Base-by-base conservation (phyloP, 2,113 vertebrate species). In the Periophthalmus modestus region DNA sequence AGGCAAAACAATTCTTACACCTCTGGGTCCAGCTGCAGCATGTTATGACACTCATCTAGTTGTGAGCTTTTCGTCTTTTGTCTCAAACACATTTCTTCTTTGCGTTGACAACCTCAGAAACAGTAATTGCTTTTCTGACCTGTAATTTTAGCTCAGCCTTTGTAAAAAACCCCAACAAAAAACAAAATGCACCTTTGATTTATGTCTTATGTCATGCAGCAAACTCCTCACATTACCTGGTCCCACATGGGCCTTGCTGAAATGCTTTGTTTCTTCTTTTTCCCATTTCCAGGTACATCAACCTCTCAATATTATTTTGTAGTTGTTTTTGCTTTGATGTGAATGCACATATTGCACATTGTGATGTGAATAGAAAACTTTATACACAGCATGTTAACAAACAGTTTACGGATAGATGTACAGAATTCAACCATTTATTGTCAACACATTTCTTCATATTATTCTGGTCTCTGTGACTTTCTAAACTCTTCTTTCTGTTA, bases 51-150 rank as follows among this genome's bases (percentile, higher is more conserved):
- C 84, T 84, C 83, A 85, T 88, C 84, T 74, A 71, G 77, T 75
- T 47, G 85, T 77, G 82, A 80, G 85, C 89, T 78, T 75, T 82
- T 81, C 74, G 43, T 88, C 81, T 89, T 89, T 91, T 88, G 88
- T 89, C 89, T 87, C 82, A 85, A 89, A 87, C 78, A 83, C 84
- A 89, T 88, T 88, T 89, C 82, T 87, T 86, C 92, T 92, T 89
- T 63, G 72, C 84, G 87, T 87, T 91, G 89, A 91, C 86, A 90
- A 87, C 88, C 86, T 82, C 75, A 92, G 83, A 88, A 86, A 90
- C 82, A 88, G 90, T 92, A 91, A 93, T 93, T 92, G 89, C 90
- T 91, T 93, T 88, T 85, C 80, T 92, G 91, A 88, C 88, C 90
- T 92, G 84, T 83, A 92, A 91, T 93, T 92, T 88, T 88, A 81